Percentiles rank a stretch among this genome's conserved stretches.
phyloP scores from a whole-genome alignment of 2,888 invertebrate species.

The Acleris laterana region DNA sequence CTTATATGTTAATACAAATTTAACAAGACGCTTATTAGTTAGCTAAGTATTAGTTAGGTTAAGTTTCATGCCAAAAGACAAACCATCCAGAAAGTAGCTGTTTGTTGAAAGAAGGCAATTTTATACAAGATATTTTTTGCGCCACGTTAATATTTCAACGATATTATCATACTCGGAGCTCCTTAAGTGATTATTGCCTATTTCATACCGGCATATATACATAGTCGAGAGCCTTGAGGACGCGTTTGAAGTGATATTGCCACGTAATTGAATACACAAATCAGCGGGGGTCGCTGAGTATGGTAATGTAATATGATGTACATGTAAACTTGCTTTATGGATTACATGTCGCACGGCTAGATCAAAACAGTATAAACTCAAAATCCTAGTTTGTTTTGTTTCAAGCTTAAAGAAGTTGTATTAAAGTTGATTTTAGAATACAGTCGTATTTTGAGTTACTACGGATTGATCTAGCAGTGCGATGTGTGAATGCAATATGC shows the following conservation, averaged over 20 bases:
- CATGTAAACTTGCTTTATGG: conserved; percentile 34
- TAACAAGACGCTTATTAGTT: no score
- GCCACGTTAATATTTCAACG: conserved; percentile 4
- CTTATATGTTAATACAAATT: no score
- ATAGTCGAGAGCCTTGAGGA: conserved; percentile 13
- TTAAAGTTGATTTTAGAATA: no score
- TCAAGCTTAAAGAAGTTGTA: no score
- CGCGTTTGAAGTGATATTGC: conserved; percentile 31
- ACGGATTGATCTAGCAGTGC: no score
- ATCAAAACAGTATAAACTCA: no score
- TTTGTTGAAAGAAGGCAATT: no score
- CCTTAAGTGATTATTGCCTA: conserved; percentile 10
- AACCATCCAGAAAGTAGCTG: no score
- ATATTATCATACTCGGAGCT: conserved; percentile 20
- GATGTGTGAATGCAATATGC: conserved; percentile 21
- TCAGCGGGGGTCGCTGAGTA: conserved; percentile 30
- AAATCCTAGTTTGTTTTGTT: no score
- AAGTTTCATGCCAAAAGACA: no score
- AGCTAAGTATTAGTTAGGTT: no score
- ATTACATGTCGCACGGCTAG: conserved; percentile 3
- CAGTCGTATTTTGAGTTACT: no score
- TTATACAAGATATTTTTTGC: not conserved
- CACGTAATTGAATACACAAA: conserved; percentile 34
- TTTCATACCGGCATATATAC: not conserved
- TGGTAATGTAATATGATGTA: conserved; percentile 33